Evolutionary conservation across 1,140 invertebrate genomes (phyloP), one percentile per base, ranked within the genome.

Genomic region (Homalodisca vitripennis): DNA sequence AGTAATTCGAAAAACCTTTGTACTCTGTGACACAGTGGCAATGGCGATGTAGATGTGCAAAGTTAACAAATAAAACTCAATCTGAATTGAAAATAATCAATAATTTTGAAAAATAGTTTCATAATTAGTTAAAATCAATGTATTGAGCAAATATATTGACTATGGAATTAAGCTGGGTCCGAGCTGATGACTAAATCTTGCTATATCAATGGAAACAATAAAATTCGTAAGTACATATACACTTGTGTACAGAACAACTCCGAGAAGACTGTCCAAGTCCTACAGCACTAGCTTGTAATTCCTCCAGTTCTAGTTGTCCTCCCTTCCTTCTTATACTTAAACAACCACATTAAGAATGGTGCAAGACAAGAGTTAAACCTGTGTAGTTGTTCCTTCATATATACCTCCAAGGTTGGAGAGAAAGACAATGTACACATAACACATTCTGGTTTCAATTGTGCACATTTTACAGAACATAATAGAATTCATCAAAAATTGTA

Each of bases 1-100:
- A 55, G 51, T 20, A 64, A 64, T 64, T 64, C 62, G 62, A 64
- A 64, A 41, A 64, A 34, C 30, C 34, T 64, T 64, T 64, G 62
- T 64, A 64, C 62, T 64, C 62, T 64, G 29, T 32, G 34, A 64
- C 27, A 27, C n/a, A 34, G 30, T 64, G 62, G 62, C 62, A 64
- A 20, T 64, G 55, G 55, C 55, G 12, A 60, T 64, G 62, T 64
- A 64, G 29, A 34, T 64, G 62, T 64, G 62, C 62, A 64, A 64
- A 64, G 62, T 64, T 27, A 64, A 64, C 24, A 64, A 31, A 64
- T 32, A 24, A 10, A 27, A 60, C 2, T 31, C 13, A 20, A 22
- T 55, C 6, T 6, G 10, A 20, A 10, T 20, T 17, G 51, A 29
- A 27, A 26, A 30, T 27, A 13, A 62, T 30, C 29, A 12, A 27